Evolutionary conservation across 2,797 vertebrate genomes (phyloP).

Genomic region (Hozukius guyotensis): DNA sequence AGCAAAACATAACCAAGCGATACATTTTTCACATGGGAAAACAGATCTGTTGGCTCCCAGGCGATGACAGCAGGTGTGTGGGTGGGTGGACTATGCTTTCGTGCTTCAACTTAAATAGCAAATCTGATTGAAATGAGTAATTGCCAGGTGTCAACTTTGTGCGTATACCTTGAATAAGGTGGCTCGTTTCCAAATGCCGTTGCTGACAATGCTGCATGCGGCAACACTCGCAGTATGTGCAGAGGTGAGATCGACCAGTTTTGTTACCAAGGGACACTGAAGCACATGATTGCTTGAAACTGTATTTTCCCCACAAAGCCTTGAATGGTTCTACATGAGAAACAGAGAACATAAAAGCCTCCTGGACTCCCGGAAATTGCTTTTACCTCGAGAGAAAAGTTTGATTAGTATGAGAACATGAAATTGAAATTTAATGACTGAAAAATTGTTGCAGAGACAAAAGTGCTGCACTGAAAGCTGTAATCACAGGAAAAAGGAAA

Average conservation of each 20-base stretch:
- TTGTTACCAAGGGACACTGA: slow-evolving; percentile 8
- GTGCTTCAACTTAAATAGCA: slow-evolving; percentile 55
- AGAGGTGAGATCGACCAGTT: slow-evolving; percentile 9
- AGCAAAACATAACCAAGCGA: slow-evolving; percentile 7
- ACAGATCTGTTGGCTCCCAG: slow-evolving; percentile 41
- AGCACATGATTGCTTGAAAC: slow-evolving; percentile 1
- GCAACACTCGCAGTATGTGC: neutral
- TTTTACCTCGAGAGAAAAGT: slow-evolving; percentile 21
- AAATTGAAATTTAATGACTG: slow-evolving; percentile 19
- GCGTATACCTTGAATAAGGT: neutral
- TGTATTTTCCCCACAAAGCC: neutral
- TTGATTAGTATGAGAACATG: slow-evolving; percentile 1
- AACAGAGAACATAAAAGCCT: slow-evolving; percentile 11
- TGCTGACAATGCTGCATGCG: neutral
- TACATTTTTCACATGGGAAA: slow-evolving; percentile 22
- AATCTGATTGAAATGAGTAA: slow-evolving; percentile 50
- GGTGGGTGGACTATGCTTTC: slow-evolving; percentile 47
- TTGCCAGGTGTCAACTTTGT: slow-evolving; percentile 29
- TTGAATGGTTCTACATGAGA: neutral
- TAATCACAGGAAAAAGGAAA: neutral
- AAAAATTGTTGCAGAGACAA: neutral
- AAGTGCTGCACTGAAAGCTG: neutral
- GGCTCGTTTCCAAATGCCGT: slow-evolving; percentile 5
- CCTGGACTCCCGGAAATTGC: slow-evolving; percentile 7
- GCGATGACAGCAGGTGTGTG: slow-evolving; percentile 64